Evolutionary conservation across 2,888 invertebrate species (phyloP), one percentile per base, ranked within the genome.

Genomic region (Pimpla rufipes): DNA sequence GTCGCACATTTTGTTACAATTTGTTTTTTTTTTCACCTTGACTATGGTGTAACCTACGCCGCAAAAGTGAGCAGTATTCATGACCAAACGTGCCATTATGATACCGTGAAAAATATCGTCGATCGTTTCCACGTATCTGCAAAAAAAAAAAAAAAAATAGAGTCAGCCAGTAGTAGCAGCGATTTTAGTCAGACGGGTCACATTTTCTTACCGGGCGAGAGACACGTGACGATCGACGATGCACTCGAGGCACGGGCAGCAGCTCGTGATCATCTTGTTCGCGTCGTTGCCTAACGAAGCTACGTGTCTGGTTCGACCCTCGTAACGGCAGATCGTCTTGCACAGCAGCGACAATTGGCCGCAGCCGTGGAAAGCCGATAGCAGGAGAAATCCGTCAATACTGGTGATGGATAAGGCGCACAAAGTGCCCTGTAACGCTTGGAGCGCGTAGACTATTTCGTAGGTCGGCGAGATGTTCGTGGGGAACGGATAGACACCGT

Each of bases 351-450:
- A 79, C 37, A 88, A 74, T 62, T 87, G 88, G 1, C 85, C 85
- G 52, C 84, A 85, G 16, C 75, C 82, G 50, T 87, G 87, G 16
- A 86, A 79, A n/a, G 85, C 77, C 1, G 83, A 76, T n/a, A 85
- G 52, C 80, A 59, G 35, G 29, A 80, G 52, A 67, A 68, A 80
- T 67, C 74, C 74, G 40, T 68, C 80, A 37, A 80, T 68, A 42
- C 35, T 75, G 8, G 23, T 45, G 47, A 62, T 45, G 29, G 62
- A 67, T 47, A 75, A 16, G 50, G 73, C 21, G 55, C 62, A 57
- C n/a, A 57, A 1, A 42, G 4, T 13, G 42, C 67, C 79, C 35
- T 42, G 64, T 16, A 66, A 55, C 55, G 16, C 47, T 29, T 86
- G 85, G n/a, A 40, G 5, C 21, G 47, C 55, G 59, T 85, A 87